Percentiles rank a stretch among this genome's conserved stretches.
These are phyloP conservation scores for Cyrtorhinus lividipennis DNA, from an alignment of 1,140 invertebrate species.

Conservation along the genomic window DNA sequence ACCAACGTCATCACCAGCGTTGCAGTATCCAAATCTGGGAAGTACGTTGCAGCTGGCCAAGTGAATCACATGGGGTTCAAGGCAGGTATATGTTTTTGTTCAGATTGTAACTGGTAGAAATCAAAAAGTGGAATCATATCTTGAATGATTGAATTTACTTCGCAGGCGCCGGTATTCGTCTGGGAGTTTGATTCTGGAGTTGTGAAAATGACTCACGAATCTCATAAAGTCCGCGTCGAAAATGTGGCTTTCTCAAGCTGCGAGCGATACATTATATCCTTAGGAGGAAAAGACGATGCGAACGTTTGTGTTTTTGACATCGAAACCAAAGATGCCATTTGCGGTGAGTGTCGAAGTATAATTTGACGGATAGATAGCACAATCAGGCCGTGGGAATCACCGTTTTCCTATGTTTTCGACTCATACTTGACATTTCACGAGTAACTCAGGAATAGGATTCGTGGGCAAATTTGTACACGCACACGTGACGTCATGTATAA, in stretches of 20 bases:
- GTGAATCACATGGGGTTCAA: constrained; percentile 82
- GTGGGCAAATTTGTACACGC: too few species aligned
- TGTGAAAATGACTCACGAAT: constrained; percentile 48
- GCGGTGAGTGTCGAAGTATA: constrained; percentile 41
- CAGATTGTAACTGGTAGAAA: not conserved
- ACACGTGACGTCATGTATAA: too few species aligned
- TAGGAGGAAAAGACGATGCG: constrained; percentile 79
- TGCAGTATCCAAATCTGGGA: constrained; percentile 59
- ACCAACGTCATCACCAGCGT: constrained; percentile 69
- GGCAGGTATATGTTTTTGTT: constrained; percentile 30
- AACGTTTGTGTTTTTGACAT: constrained; percentile 63
- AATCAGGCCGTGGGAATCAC: too few species aligned
- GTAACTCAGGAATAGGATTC: too few species aligned
- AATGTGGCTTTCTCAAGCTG: constrained; percentile 64
- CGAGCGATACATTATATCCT: constrained; percentile 62
- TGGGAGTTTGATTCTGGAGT: constrained; percentile 62
- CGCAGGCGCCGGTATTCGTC: constrained; percentile 60
- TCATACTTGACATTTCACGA: too few species aligned
- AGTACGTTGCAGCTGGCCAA: constrained; percentile 73
- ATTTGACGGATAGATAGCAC: too few species aligned
- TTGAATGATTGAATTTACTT: constrained; percentile 21
- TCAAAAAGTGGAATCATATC: not conserved
- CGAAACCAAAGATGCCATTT: constrained; percentile 42
- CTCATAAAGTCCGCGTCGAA: constrained; percentile 76
- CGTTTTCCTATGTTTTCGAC: too few species aligned